phyloP scores from a whole-genome alignment of 2,888 invertebrate genomes.

The Liopterus haemorrhoidalis region DNA sequence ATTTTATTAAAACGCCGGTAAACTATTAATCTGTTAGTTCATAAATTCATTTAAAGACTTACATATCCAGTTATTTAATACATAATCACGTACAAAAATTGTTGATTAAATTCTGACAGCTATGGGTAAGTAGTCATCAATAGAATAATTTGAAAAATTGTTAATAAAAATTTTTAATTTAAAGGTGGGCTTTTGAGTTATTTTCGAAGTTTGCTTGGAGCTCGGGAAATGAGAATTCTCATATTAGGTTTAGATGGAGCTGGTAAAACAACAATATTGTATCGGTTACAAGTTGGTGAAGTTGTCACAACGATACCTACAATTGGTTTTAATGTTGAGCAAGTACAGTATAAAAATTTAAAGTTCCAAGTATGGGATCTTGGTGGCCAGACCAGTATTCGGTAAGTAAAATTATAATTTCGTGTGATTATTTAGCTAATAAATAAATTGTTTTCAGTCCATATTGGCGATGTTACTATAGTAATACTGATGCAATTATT shows the following conservation, averaged over 20 bases:
- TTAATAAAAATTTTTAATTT: slow-evolving; percentile 42
- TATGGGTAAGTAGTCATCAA: too few relatives aligned
- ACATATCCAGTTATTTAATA: too few relatives aligned
- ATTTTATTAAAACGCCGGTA: too few relatives aligned
- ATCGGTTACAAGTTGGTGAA: slow-evolving; percentile 96
- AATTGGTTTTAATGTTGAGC: slow-evolving; percentile 98
- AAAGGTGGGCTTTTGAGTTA: slow-evolving; percentile 93
- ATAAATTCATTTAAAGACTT: too few relatives aligned
- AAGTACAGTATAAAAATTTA: slow-evolving; percentile 97
- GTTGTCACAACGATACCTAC: slow-evolving; percentile 98
- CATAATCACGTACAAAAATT: too few relatives aligned
- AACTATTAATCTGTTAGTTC: too few relatives aligned
- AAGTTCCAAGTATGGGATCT: slow-evolving; percentile 99
- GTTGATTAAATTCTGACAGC: too few relatives aligned
- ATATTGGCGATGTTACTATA: slow-evolving; percentile 99
- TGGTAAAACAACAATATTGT: slow-evolving; percentile 98
- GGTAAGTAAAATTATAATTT: slow-evolving; percentile 51
- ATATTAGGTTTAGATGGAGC: slow-evolving; percentile 98
- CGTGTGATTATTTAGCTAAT: slow-evolving; percentile 8
- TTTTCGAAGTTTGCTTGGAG: slow-evolving; percentile 91
- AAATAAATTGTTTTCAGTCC: slow-evolving; percentile 62
- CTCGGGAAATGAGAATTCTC: slow-evolving; percentile 95
- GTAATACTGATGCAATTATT: slow-evolving; percentile 99
- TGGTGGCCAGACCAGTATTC: slow-evolving; percentile 97
- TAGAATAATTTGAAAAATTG: too few relatives aligned